Base-by-base conservation (phyloP, 2,797 vertebrate genomes). In the Silurus lanzhouensis region DNA sequence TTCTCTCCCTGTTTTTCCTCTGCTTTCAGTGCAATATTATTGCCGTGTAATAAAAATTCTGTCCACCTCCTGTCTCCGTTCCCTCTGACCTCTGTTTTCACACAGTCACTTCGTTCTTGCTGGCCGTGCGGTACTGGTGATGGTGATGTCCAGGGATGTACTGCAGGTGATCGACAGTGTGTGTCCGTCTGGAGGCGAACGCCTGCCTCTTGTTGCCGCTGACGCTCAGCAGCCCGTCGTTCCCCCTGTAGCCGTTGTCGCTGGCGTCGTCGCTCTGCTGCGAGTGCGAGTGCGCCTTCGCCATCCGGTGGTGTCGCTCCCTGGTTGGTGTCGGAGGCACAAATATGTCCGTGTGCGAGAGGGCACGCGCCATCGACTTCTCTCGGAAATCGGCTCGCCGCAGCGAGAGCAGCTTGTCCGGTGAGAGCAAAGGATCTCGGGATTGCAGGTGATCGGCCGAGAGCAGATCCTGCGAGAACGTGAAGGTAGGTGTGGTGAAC, bases 91-190 rank as follows among this genome's bases (percentile, higher is more conserved):
- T 52, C 48, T n/a, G 7, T 57, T 17, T 55, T 96, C 95, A 99
- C 92, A 99, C 98, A 91, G 98, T 99, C 93, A 99, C 98, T 95
- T 99, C 98, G 0, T 97, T 99, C 96, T 99, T 99, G 94, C 98
- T 99, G 88, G 97, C 97, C 87, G 97, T 97, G 94, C 96, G 96
- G 91, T 98, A 98, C 92, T 96, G 95, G 84, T 97, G 96, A 93
- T 84, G 83, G 64, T 84, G 93, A 92, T 98, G 97, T 82, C 97
- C 97, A 0, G 97, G 96, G 86, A 97, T 97, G 88, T 97, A 97
- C 92, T 99, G 97, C 90, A 99, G 96, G 92, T 99, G 98, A 89
- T 99, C 98, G 88, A 99, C 97, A 0, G 98, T 99, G 95, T 99
- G 98, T 92, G 97, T 99, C 87, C 97, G 95, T 88, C 98, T 95